phyloP scores from a whole-genome alignment of 2,797 vertebrate genomes.

The Lateolabrax maculatus region DNA sequence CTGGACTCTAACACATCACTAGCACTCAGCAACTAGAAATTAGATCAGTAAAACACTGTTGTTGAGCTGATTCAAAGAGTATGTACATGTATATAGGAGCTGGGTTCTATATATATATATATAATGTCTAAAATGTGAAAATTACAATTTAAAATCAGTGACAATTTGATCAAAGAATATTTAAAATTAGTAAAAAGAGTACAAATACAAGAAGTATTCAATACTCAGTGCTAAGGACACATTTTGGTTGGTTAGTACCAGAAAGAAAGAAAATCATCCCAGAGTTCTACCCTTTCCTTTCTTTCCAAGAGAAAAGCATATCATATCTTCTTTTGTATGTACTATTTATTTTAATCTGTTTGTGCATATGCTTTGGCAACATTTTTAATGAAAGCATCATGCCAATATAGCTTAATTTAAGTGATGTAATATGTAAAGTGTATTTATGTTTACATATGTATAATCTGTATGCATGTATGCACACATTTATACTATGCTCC shows the following conservation, averaged over 20 bases:
- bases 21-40: constrained; percentile 16
- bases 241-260: background rate
- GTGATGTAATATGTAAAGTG: background rate
- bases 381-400: background rate
- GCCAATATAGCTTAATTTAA: background rate
- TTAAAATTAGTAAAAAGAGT: background rate
- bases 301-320: background rate
- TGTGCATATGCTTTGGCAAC: background rate
- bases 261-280: too few relatives aligned
- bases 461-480: constrained; percentile 1
- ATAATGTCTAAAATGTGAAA: too few relatives aligned
- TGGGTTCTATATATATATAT: too few relatives aligned
- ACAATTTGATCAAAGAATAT: constrained; percentile 7
- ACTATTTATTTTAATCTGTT: background rate
- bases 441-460: background rate
- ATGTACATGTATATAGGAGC: too few relatives aligned
- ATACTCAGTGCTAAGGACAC: background rate
- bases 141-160: too few relatives aligned
- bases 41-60: background rate
- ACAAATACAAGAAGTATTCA: background rate
- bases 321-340: background rate
- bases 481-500: constrained; percentile 3
- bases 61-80: background rate
- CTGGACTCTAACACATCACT: constrained; percentile 14
- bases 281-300: background rate